Evolutionary conservation across 2,888 invertebrate species (phyloP).

Genomic region (Agriopis leucophaearia): DNA sequence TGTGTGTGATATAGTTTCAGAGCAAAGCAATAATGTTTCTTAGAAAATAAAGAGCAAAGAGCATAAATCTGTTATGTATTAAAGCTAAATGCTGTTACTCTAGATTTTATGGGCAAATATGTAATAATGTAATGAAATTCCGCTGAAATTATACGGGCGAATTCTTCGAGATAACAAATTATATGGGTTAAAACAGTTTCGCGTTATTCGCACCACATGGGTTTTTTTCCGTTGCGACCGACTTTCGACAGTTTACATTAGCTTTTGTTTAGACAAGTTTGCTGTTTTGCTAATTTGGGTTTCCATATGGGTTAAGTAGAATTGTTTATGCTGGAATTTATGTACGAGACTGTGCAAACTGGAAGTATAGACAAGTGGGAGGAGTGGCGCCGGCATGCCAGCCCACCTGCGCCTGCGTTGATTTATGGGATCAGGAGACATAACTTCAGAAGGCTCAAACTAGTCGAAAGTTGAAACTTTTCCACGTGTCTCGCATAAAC

Average conservation of each 20-base stretch:
- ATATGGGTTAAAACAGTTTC: slow-evolving; percentile 36
- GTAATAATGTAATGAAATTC: slow-evolving; percentile 14
- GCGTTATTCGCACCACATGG: slow-evolving; percentile 36
- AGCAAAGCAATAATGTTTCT: slow-evolving; percentile 29
- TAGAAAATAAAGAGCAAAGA: slow-evolving; percentile 27
- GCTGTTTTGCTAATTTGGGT: slow-evolving; percentile 33
- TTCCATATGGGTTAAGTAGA: slow-evolving; percentile 27
- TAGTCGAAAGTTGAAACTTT: slow-evolving; percentile 56
- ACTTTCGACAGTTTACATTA: slow-evolving; percentile 36
- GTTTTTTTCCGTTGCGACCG: slow-evolving; percentile 33
- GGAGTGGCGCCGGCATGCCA: slow-evolving; percentile 75
- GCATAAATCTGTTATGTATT: slow-evolving; percentile 6
- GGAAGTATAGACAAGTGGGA: slow-evolving; percentile 56
- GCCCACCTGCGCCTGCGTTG: slow-evolving; percentile 66
- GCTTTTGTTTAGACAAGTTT: slow-evolving; percentile 31
- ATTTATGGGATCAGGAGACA: slow-evolving; percentile 64
- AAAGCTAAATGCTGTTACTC: slow-evolving; percentile 14
- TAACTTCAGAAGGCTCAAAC: slow-evolving; percentile 38
- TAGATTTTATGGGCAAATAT: slow-evolving; percentile 14
- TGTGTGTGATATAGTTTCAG: slow-evolving; percentile 37
- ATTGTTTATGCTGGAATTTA: slow-evolving; percentile 33
- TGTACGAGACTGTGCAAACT: slow-evolving; percentile 18
- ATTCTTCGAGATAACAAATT: slow-evolving; percentile 24
- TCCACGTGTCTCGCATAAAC: slow-evolving; percentile 52
- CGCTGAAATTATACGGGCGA: slow-evolving; percentile 3